Conservation (phyloP, 2,888 invertebrate genomes). For the Autographa gamma region DNA sequence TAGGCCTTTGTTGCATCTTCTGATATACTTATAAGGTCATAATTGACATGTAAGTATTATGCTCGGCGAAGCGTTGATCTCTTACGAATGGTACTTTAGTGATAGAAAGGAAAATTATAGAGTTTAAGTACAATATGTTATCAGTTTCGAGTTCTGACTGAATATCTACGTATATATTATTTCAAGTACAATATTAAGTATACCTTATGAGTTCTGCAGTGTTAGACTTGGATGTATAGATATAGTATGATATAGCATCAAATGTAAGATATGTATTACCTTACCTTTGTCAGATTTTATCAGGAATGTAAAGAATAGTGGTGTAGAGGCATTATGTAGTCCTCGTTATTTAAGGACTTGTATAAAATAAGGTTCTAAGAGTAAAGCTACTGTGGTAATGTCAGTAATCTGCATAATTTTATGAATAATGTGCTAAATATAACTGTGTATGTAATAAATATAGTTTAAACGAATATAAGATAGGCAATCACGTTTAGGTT, state of each 20-base stretch:
- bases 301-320: not conserved
- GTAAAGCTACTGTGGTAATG: not conserved
- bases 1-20: slow-evolving; percentile 26
- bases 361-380: not conserved
- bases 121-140: slow-evolving; percentile 49
- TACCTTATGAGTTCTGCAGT: slow-evolving; percentile 16
- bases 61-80: slow-evolving; percentile 70
- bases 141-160: slow-evolving; percentile 55
- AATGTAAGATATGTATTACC: slow-evolving; percentile 14
- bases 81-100: slow-evolving; percentile 73
- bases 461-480: not conserved
- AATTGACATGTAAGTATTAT: slow-evolving; percentile 44
- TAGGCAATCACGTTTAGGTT: not conserved
- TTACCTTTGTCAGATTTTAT: slow-evolving; percentile 10
- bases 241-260: slow-evolving; percentile 15
- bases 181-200: slow-evolving; percentile 50
- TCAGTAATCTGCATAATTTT: not conserved
- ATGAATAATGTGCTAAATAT: not conserved
- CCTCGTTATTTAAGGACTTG: not conserved
- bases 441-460: not conserved
- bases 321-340: slow-evolving; percentile 17
- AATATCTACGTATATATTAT: slow-evolving; percentile 47
- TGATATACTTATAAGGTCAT: slow-evolving; percentile 41
- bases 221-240: slow-evolving; percentile 18
- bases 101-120: slow-evolving; percentile 47